These are phyloP conservation scores for Ptilorrhoa leucosticta DNA, from an alignment of 2,113 vertebrate genomes.

Conservation along the genomic window DNA sequence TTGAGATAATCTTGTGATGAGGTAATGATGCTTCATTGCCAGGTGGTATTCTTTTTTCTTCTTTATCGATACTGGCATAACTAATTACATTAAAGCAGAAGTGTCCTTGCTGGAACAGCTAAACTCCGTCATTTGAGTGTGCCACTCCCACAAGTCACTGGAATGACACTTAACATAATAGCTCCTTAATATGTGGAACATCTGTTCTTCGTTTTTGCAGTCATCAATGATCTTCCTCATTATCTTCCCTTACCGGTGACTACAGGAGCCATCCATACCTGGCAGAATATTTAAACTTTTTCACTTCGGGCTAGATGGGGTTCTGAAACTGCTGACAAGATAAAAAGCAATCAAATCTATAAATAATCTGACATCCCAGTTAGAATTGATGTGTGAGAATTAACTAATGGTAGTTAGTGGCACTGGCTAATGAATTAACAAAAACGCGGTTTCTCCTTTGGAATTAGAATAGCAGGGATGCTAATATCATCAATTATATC, in stretches of 20 bases:
- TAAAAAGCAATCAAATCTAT: background rate
- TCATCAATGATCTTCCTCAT: background rate
- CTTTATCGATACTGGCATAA: background rate
- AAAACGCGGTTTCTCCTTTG: background rate
- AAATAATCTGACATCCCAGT: background rate
- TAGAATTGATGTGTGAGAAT: background rate
- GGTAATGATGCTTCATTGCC: background rate
- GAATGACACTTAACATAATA: conserved; percentile 22
- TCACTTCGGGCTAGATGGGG: background rate
- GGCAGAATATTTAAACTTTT: background rate
- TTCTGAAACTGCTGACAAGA: background rate
- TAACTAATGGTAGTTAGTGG: background rate
- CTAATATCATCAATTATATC: background rate
- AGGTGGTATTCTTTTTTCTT: background rate
- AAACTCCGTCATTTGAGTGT: background rate
- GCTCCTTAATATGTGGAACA: conserved; percentile 6
- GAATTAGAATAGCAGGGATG: background rate
- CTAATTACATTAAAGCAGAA: conserved; percentile 9
- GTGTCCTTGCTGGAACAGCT: conserved; percentile 28
- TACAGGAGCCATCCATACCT: background rate
- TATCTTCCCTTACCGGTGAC: background rate
- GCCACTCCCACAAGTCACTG: background rate
- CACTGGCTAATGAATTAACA: background rate
- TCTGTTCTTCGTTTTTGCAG: conserved; percentile 28
- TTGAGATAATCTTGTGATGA: background rate